Base-by-base conservation (phyloP, 2,888 invertebrate species). In the Ennomos erosarius region DNA sequence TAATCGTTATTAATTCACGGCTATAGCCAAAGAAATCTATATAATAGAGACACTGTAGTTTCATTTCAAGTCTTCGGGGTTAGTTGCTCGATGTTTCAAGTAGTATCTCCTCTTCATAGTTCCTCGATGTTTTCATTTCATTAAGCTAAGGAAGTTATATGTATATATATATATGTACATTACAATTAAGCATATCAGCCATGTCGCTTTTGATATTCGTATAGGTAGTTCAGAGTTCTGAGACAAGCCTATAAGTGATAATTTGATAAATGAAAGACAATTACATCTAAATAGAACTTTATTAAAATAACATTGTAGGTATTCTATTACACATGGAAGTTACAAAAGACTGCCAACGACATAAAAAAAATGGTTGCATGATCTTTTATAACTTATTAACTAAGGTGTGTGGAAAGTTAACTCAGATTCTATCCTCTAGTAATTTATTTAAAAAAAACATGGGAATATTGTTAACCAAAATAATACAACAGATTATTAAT, bases 281-380 rank as follows among this genome's bases (percentile, higher is more conserved):
- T 71, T 79, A 78, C 84, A 80, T 80, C 86, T 88, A 89, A 84
- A 86, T 87, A 88, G 79, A 88, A 75, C 74, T 87, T 87, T 87
- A 88, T 86, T 88, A 45, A 80, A 76, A 74, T 77, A 77, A 78
- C 81, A 80, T n/a, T 69, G 76, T 26, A 26, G 26, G 26, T 76
- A 77, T 78, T 78, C 43, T 83, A 80, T 81, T 84, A 82, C 83
- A 86, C 79, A 81, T 81, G 79, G 84, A 85, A 82, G 81, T 81
- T 79, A 79, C 75, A 82, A 79, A 51, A 12, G 1, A 78, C 76
- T 79, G 79, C 74, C 33, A 79, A 83, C 78, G 78, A 84, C 82
- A 80, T 42, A 37, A 52, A 10, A 85, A 78, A 82, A 79, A 74
- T 26, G 69, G 75, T 75, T 78, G 82, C 78, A 79, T 79, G 80